Conservation (phyloP, 2,888 invertebrate genomes). For the Scelioninae gen. 2 region DNA sequence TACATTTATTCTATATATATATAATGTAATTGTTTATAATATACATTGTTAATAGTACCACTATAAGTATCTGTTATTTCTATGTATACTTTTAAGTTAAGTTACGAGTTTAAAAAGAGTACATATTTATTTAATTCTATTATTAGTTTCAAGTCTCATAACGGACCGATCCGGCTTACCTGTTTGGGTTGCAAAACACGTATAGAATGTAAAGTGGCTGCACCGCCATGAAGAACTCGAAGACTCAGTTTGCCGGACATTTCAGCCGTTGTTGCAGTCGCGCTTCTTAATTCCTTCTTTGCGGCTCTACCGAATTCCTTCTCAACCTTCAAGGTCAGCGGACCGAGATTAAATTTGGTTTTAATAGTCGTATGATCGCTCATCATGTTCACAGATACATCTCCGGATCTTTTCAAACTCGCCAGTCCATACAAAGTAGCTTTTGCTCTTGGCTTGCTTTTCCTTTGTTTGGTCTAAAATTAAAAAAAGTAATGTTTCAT, state of each 20-base stretch:
- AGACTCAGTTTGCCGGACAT: constrained; percentile 89
- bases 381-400: constrained; percentile 88
- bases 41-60: too few relatives aligned
- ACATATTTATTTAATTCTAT: constrained; percentile 22
- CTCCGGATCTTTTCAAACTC: constrained; percentile 86
- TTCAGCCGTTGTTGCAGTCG: constrained; percentile 91
- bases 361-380: constrained; percentile 88
- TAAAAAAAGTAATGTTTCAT: neutral
- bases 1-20: too few relatives aligned
- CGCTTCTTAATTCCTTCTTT: constrained; percentile 88
- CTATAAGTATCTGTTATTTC: too few relatives aligned
- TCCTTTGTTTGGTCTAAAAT: constrained; percentile 68
- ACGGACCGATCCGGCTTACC: constrained; percentile 76
- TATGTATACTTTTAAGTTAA: too few relatives aligned
- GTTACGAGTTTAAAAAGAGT: constrained; percentile 3
- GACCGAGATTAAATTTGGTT: constrained; percentile 88
- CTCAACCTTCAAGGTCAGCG: constrained; percentile 86
- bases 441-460: constrained; percentile 79
- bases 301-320: constrained; percentile 88
- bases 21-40: too few relatives aligned
- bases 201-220: constrained; percentile 89
- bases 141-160: constrained; percentile 32
- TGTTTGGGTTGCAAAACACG: constrained; percentile 92
- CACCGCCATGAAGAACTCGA: constrained; percentile 85
- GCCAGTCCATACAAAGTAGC: constrained; percentile 89